Base-by-base conservation (phyloP, 2,888 invertebrate species). In the Agriopis aurantiaria region DNA sequence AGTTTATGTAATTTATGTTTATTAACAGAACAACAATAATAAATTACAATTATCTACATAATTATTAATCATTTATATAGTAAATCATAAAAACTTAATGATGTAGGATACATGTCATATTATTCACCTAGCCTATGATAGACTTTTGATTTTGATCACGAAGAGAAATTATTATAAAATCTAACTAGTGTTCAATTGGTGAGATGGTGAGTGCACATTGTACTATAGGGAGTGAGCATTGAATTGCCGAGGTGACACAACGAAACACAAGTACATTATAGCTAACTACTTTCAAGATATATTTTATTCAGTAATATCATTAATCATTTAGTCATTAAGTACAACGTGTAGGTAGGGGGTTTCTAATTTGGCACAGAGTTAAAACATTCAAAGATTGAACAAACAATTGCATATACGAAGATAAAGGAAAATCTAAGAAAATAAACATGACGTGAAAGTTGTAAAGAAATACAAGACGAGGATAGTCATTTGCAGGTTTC, bases 111-210 rank as follows among this genome's bases (percentile, higher is more conserved):
- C 84, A 91, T 89, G 89, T 90, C 88, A 90, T 86, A 90, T 88
- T 90, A 90, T 93, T 93, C 87, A 88, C 91, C 93, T 93, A 94
- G 89, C 93, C 94, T 94, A 94, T 93, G 93, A 93, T 93, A 93
- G 92, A 90, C 92, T 93, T 92, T 91, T 88, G 88, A 93, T 91
- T 90, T 92, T 90, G 91, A 93, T 93, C 92, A 90, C 91, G 91
- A 93, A 92, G 92, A 92, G 88, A 94, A 94, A 93, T 91, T 88
- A 93, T 93, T 93, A 92, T 91, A 91, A 91, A 91, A 91, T 63
- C 92, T 93, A 93, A 92, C 91, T 93, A 93, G 91, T 89, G 88
- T 92, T 86, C 88, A 88, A 88, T 89, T 90, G 85, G 85, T 88
- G 84, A 88, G 93, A 89, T 90, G 85, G 85, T 88, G 84, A 88